Evolutionary conservation across 2,797 vertebrate species (phyloP).

Genomic region (Acrossocheilus fasciatus): DNA sequence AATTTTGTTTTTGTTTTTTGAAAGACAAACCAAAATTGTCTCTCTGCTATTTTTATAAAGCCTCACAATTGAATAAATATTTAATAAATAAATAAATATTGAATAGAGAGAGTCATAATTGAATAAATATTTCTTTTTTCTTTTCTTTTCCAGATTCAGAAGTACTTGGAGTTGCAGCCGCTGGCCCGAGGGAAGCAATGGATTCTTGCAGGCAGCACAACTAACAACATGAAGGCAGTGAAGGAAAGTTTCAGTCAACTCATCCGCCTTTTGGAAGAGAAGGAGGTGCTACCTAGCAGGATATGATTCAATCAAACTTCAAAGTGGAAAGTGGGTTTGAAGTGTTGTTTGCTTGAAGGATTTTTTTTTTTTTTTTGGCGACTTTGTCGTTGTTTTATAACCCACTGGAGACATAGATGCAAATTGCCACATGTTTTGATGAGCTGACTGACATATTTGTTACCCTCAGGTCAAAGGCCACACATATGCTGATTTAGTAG

Average conservation of each 20-base stretch:
- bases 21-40: constrained; percentile 19
- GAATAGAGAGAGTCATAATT: neutral
- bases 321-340: constrained; percentile 56
- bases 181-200: constrained; percentile 93
- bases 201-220: constrained; percentile 92
- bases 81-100: no score
- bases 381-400: constrained; percentile 44
- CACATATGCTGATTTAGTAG: constrained; percentile 37
- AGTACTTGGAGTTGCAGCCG: constrained; percentile 97
- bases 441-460: constrained; percentile 33
- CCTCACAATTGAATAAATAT: constrained; percentile 28
- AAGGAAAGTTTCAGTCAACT: constrained; percentile 93
- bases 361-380: constrained; percentile 2
- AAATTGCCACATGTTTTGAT: constrained; percentile 37
- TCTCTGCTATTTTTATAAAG: constrained; percentile 36
- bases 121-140: constrained; percentile 21
- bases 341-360: constrained; percentile 36
- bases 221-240: constrained; percentile 89
- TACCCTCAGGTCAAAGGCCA: constrained; percentile 27
- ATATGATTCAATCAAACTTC: constrained; percentile 83
- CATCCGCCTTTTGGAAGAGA: constrained; percentile 93
- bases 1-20: neutral
- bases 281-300: constrained; percentile 86
- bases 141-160: constrained; percentile 85
- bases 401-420: constrained; percentile 40